Evolutionary conservation across 2,888 invertebrate species (phyloP).

Genomic region (Augiades crinisus): DNA sequence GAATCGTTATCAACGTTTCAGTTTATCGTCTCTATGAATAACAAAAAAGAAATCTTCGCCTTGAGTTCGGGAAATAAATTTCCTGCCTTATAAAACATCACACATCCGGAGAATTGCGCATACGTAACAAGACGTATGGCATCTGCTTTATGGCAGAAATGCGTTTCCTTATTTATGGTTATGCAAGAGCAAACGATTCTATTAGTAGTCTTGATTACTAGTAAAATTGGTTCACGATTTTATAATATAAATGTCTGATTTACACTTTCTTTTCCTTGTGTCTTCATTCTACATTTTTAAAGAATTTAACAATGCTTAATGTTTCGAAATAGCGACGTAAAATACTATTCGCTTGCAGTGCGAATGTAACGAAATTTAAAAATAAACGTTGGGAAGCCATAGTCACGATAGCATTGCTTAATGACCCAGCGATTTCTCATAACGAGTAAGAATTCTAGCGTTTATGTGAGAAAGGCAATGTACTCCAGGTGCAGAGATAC

Average conservation of each 20-base stretch:
- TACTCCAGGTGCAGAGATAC: slow-evolving; percentile 38
- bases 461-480: slow-evolving; percentile 25
- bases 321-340: neutral
- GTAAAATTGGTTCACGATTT: no score
- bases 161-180: neutral
- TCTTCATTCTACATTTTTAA: neutral
- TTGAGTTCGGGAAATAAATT: slow-evolving; percentile 46
- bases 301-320: neutral
- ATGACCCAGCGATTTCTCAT: slow-evolving; percentile 15
- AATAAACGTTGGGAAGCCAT: slow-evolving; percentile 8
- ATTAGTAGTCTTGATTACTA: no score
- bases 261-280: no score
- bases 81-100: slow-evolving; percentile 54
- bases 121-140: slow-evolving; percentile 1
- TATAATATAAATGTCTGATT: no score
- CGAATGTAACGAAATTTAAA: slow-evolving; percentile 3
- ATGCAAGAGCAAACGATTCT: neutral
- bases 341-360: slow-evolving; percentile 2
- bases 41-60: neutral
- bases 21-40: slow-evolving; percentile 30
- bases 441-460: neutral
- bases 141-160: neutral
- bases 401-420: slow-evolving; percentile 15
- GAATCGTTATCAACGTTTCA: slow-evolving; percentile 26
- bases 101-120: slow-evolving; percentile 34